These are phyloP conservation scores for Bhutanitis thaidina DNA, from an alignment of 2,888 invertebrate genomes.

Conservation along the genomic window DNA sequence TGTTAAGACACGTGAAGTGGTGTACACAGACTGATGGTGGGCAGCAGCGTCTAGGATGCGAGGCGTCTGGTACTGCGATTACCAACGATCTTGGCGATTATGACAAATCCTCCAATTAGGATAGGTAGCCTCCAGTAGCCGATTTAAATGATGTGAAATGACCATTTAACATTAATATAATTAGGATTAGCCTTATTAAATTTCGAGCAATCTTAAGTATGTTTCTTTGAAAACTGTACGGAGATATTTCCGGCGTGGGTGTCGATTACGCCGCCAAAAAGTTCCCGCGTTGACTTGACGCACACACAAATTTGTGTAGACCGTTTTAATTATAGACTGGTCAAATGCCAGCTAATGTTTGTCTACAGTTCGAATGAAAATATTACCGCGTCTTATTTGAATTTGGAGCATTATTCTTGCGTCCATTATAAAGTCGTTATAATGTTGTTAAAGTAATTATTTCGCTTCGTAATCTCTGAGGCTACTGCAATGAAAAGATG, in stretches of 20 bases:
- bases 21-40: too few species aligned
- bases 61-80: too few species aligned
- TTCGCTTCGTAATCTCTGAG: not conserved
- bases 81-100: too few species aligned
- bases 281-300: slow-evolving; percentile 42
- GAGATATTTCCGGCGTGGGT: slow-evolving; percentile 46
- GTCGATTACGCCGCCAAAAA: slow-evolving; percentile 54
- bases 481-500: not conserved
- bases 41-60: too few species aligned
- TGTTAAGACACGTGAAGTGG: too few species aligned
- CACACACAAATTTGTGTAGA: slow-evolving; percentile 42
- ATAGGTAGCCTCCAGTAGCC: too few species aligned
- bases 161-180: too few species aligned
- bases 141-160: too few species aligned
- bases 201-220: too few species aligned
- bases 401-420: slow-evolving; percentile 32
- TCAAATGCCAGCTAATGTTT: slow-evolving; percentile 70
- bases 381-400: slow-evolving; percentile 59
- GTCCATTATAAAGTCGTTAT: slow-evolving; percentile 1
- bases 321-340: slow-evolving; percentile 64
- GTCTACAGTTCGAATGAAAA: slow-evolving; percentile 46
- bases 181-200: too few species aligned
- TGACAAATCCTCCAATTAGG: too few species aligned
- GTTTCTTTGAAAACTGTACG: slow-evolving; percentile 17
- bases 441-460: not conserved